Evolutionary conservation across 2,888 invertebrate genomes (phyloP), one percentile per base, ranked within the genome.

Genomic region (Calephelis perditalis): DNA sequence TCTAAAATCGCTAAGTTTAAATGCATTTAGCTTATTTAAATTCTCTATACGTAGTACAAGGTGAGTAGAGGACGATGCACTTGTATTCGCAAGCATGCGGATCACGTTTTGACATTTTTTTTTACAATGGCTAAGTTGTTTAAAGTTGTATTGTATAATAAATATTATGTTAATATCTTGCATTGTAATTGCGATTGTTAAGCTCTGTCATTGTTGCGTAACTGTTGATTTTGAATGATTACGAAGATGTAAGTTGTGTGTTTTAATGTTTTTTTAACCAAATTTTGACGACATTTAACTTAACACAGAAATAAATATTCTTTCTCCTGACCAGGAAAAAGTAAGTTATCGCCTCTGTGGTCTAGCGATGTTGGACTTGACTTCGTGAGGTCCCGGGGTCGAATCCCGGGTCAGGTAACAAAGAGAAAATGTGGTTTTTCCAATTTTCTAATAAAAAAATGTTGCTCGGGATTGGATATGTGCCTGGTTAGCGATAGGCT

Each of bases 11-110:
- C 60, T 58, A 65, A 73, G 74, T 58, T 65, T 59, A 63, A 65
- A 62, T 67, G 65, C 65, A 68, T 52, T 52, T 70, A 59, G 71
- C 72, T 72, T 70, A 74, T 82, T 79, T 70, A 71, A 67, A 86
- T 88, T 84, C 88, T 64, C 59, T 60, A 67, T 74, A 74, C 84
- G 77, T 75, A 71, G 65, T 67, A 73, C 89, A 89, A 89, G 89
- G 89, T 89, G 84, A 89, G 71, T 68, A 15, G 75, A 74, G 88
- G 81, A 66, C 86, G 81, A 77, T 85, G 89, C 87, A 84, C 88
- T 66, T 64, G 56, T 59, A 82, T 83, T 87, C 81, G 84, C 84
- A 84, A 81, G 69, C 69, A 86, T 84, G 79, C 84, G 62, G 66
- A 74, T 71, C 86, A 84, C 86, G 86, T 35, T 12, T 59, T 60